Percentiles rank a stretch among this genome's conserved stretches.
Evolutionary conservation across 2,113 vertebrate species (phyloP).

Genomic region (Channa argus): DNA sequence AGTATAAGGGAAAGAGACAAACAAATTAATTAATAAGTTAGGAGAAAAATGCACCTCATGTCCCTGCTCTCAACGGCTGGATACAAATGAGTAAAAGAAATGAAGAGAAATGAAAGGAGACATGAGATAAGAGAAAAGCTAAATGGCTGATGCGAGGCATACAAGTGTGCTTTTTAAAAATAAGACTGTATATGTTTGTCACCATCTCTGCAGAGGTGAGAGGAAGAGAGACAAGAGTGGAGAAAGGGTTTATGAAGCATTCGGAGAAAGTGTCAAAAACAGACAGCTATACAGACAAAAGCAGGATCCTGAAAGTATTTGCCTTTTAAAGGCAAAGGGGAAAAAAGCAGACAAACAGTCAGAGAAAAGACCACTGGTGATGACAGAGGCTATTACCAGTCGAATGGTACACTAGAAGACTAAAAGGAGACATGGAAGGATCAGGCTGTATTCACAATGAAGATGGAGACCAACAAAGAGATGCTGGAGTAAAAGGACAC

Average conservation of each 20-base stretch:
- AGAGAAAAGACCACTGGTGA: slow-evolving; percentile 52
- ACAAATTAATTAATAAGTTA: slow-evolving; percentile 53
- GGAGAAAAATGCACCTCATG: slow-evolving; percentile 57
- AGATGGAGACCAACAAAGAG: slow-evolving; percentile 58
- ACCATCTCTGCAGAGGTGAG: slow-evolving; percentile 55
- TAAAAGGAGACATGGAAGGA: slow-evolving; percentile 52
- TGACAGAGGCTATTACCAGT: slow-evolving; percentile 69
- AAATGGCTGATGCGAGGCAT: slow-evolving; percentile 62
- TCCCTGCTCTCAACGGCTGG: slow-evolving; percentile 32
- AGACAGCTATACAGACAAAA: slow-evolving; percentile 73
- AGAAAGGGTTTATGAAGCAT: slow-evolving; percentile 62
- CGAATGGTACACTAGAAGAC: slow-evolving; percentile 40
- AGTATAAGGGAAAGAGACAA: slow-evolving; percentile 48
- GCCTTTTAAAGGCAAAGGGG: slow-evolving; percentile 58
- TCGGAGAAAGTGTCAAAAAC: slow-evolving; percentile 70
- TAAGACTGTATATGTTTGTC: slow-evolving; percentile 62
- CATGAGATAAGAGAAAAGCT: slow-evolving; percentile 47
- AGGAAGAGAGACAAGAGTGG: slow-evolving; percentile 50
- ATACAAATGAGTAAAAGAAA: slow-evolving; percentile 65
- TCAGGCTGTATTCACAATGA: slow-evolving; percentile 53
- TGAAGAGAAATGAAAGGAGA: slow-evolving; percentile 65
- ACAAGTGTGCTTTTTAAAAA: slow-evolving; percentile 53
- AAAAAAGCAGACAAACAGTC: slow-evolving; percentile 19
- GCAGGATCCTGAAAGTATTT: slow-evolving; percentile 67
- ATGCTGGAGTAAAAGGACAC: slow-evolving; percentile 47